Evolutionary conservation across 2,113 vertebrate genomes (phyloP).

Genomic region (Toxotes chatareus): DNA sequence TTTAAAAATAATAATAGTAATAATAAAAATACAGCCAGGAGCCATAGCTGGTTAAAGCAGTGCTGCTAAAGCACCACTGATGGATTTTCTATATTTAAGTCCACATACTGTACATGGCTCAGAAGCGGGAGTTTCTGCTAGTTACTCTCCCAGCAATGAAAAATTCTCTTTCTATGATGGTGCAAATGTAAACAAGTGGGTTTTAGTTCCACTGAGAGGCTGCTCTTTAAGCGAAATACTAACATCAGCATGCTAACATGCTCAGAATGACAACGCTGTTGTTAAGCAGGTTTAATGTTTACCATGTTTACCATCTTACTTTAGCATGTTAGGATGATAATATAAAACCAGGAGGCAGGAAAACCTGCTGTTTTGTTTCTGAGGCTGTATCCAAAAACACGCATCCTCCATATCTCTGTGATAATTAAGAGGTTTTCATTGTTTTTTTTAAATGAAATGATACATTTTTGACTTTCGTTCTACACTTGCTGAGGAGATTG

Average conservation of each 20-base stretch:
- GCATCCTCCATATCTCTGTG: not conserved
- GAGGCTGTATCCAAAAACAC: not conserved
- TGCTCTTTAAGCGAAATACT: no score
- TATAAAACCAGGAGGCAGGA: not conserved
- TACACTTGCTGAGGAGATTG: not conserved
- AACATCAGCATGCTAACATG: not conserved
- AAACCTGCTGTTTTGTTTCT: no score
- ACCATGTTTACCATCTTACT: no score
- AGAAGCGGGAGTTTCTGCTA: not conserved
- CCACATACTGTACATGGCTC: not conserved
- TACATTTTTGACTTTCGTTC: not conserved
- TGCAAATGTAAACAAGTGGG: no score
- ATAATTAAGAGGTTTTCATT: not conserved
- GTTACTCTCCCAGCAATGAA: no score
- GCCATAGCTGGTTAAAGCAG: not conserved
- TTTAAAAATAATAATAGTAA: no score
- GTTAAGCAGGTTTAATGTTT: no score
- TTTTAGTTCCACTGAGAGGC: no score
- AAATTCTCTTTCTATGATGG: no score
- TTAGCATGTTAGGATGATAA: no score
- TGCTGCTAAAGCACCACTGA: not conserved
- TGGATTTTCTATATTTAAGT: not conserved
- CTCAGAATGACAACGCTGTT: no score
- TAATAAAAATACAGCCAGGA: no score
- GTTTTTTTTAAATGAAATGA: not conserved